A percentile compares a stretch with the other conserved stretches of the same genome.
Evolutionary conservation across 2,113 vertebrate species (phyloP).

Genomic region (Damaliscus lunatus): DNA sequence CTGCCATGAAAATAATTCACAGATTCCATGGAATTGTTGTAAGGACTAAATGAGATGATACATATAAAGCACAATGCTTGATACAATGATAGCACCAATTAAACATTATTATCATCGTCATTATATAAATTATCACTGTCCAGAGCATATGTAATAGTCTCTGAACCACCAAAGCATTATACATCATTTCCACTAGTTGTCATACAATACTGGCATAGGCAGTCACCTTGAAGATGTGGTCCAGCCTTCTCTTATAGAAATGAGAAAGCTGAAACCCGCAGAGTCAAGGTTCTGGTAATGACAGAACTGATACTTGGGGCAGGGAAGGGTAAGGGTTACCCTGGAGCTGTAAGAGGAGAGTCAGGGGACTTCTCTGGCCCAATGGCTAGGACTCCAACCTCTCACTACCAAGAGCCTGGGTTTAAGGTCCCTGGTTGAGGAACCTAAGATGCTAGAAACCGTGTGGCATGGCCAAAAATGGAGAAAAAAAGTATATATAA

Average conservation of each 20-base stretch:
- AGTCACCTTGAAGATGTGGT: not conserved
- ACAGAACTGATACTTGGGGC: not conserved
- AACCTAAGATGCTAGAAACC: not conserved
- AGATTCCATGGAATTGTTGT: not conserved
- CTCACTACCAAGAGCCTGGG: not conserved
- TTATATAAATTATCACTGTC: not conserved
- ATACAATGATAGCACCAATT: not conserved
- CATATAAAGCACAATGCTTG: not conserved
- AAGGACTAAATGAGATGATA: not conserved
- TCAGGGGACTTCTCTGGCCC: not conserved
- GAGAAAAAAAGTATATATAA: not conserved
- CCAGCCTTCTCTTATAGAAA: not conserved
- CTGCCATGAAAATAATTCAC: slow-evolving; percentile 49
- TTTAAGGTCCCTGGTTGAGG: not conserved
- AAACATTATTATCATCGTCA: not conserved
- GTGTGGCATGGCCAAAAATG: not conserved
- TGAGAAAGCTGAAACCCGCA: not conserved
- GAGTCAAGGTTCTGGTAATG: not conserved
- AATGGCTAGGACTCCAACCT: not conserved
- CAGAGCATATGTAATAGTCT: not conserved
- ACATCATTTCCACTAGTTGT: not conserved
- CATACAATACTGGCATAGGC: not conserved
- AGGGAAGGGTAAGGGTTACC: not conserved
- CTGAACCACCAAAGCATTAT: not conserved
- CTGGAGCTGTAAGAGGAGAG: not conserved